Conservation (phyloP, 2,113 vertebrate genomes). For the Hyla sarda region DNA sequence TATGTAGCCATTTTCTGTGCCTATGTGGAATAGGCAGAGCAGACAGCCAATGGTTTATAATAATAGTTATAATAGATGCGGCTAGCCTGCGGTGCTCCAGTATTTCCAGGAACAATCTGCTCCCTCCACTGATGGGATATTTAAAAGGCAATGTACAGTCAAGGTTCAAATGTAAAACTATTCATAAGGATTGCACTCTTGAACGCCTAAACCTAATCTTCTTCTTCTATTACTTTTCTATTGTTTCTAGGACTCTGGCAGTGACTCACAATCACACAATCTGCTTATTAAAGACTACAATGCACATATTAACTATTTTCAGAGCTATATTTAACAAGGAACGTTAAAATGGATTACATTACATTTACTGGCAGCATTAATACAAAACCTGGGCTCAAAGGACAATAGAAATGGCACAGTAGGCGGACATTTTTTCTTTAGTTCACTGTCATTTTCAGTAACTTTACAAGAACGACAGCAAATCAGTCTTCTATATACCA, state of each 20-base stretch:
- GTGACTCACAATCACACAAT: background rate
- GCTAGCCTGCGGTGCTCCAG: background rate
- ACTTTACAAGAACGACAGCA: background rate
- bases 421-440: background rate
- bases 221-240: slow-evolving; percentile 19
- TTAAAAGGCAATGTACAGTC: slow-evolving; percentile 43
- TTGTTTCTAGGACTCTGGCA: slow-evolving; percentile 13
- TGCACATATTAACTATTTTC: slow-evolving; percentile 2
- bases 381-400: background rate
- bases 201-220: slow-evolving; percentile 28
- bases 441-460: background rate
- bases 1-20: background rate
- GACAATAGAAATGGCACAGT: background rate
- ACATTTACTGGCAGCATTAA: slow-evolving; percentile 5
- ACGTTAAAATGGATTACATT: slow-evolving; percentile 23
- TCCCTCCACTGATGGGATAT: slow-evolving; percentile 1
- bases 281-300: slow-evolving; percentile 17
- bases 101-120: slow-evolving; percentile 54
- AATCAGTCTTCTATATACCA: no score
- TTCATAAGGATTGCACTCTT: slow-evolving; percentile 40
- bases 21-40: slow-evolving; percentile 17
- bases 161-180: slow-evolving; percentile 47
- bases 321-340: background rate
- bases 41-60: slow-evolving; percentile 6
- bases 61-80: slow-evolving; percentile 38